A percentile compares a stretch with the other conserved stretches of the same genome.
Evolutionary conservation across 2,797 vertebrate genomes (phyloP).

Genomic region (Lagodon rhomboides): DNA sequence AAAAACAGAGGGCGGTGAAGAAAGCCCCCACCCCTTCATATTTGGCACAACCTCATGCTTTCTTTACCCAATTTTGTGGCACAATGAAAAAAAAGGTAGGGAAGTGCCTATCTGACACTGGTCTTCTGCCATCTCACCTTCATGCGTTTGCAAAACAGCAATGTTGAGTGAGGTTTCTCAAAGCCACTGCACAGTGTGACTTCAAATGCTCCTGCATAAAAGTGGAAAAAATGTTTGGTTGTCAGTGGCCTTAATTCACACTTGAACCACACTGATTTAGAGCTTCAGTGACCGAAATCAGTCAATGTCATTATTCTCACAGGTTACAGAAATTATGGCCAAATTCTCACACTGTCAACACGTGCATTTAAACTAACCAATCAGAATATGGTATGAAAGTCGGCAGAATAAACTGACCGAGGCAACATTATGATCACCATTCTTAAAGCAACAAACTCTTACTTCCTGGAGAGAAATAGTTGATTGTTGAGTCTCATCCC

Average conservation of each 20-base stretch:
- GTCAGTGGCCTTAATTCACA: neutral
- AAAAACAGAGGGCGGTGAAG: slow-evolving; percentile 13
- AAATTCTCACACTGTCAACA: neutral
- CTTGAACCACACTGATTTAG: neutral
- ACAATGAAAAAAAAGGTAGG: neutral
- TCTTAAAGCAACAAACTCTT: too few relatives aligned
- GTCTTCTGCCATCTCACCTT: neutral
- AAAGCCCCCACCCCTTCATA: neutral
- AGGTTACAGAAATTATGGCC: neutral
- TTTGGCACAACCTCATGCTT: neutral
- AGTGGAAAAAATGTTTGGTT: neutral
- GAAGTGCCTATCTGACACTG: neutral
- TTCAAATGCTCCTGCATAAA: neutral
- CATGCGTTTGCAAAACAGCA: slow-evolving; percentile 4
- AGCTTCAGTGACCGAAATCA: neutral
- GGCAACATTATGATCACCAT: too few relatives aligned
- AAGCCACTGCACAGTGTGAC: too few relatives aligned
- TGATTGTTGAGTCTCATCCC: too few relatives aligned
- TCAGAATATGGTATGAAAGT: neutral
- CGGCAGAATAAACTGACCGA: neutral
- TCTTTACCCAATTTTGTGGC: neutral
- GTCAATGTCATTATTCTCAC: neutral
- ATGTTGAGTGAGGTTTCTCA: neutral
- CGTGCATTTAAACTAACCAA: neutral
- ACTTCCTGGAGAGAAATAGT: too few relatives aligned